Evolutionary conservation across 37 sponge, comb jelly and placozoan genomes (phyloP).

Genomic region (Diacarnus erythraeanus): DNA sequence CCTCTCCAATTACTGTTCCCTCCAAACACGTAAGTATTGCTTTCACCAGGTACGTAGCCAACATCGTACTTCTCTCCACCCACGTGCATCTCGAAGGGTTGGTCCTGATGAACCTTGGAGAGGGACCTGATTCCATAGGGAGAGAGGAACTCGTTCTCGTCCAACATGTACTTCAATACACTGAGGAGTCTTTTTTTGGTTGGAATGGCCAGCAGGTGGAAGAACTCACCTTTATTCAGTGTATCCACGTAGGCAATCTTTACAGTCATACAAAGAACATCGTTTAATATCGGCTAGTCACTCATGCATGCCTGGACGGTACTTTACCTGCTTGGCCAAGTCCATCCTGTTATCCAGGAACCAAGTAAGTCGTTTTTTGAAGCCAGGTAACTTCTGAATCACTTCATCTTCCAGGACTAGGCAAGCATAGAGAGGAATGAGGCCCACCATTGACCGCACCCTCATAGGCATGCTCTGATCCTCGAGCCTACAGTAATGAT

Average conservation of each 20-base stretch:
- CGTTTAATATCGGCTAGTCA: too few species aligned
- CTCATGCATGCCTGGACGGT: not conserved
- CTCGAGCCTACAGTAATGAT: constrained; percentile 27
- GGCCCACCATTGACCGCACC: constrained; percentile 92
- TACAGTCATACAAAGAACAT: too few species aligned
- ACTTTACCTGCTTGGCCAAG: constrained; percentile 73
- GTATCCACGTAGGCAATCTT: constrained; percentile 80
- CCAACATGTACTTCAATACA: constrained; percentile 86
- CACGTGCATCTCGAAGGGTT: constrained; percentile 79
- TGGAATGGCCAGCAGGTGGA: constrained; percentile 92
- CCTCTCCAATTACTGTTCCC: constrained; percentile 99
- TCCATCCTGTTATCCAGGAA: constrained; percentile 84
- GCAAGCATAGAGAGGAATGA: constrained; percentile 93
- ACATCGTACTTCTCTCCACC: constrained; percentile 68
- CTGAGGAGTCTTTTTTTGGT: constrained; percentile 48
- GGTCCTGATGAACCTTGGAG: constrained; percentile 81
- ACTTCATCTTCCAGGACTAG: constrained; percentile 90
- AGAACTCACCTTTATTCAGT: constrained; percentile 49
- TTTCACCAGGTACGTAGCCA: constrained; percentile 91
- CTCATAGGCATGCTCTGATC: constrained; percentile 70
- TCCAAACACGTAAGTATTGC: constrained; percentile 94
- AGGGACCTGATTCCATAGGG: constrained; percentile 91
- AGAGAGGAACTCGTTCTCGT: constrained; percentile 95
- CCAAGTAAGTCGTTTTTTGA: constrained; percentile 88
- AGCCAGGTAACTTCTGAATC: constrained; percentile 85